Conservation (phyloP, 2,113 vertebrate genomes). For the Bettongia penicillata region DNA sequence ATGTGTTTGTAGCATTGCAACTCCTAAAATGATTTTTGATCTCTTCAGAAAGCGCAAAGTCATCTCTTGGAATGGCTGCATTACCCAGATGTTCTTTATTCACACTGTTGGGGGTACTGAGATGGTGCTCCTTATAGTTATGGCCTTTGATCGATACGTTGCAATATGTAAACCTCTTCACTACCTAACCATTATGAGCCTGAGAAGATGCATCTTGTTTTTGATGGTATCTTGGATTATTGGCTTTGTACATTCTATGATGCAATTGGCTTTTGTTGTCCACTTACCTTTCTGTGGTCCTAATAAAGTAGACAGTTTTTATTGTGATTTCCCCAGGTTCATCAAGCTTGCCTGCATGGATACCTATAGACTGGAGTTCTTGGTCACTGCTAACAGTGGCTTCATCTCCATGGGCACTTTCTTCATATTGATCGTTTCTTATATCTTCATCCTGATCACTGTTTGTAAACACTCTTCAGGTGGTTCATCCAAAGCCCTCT, state of each 20-base stretch:
- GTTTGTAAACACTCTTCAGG: background rate
- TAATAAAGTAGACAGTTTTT: constrained; percentile 68
- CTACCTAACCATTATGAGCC: constrained; percentile 63
- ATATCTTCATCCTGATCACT: constrained; percentile 39
- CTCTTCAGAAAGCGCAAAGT: constrained; percentile 10
- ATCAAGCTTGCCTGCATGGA: constrained; percentile 68
- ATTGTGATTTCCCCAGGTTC: constrained; percentile 63
- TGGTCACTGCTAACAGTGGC: constrained; percentile 56
- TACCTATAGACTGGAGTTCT: constrained; percentile 48
- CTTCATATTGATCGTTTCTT: constrained; percentile 51
- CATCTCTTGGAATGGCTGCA: constrained; percentile 63
- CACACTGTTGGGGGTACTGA: constrained; percentile 31
- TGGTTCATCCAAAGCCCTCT: constrained; percentile 50
- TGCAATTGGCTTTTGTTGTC: constrained; percentile 57
- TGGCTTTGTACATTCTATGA: constrained; percentile 66
- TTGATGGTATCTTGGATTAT: constrained; percentile 46
- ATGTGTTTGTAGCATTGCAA: constrained; percentile 48
- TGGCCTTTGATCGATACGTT: constrained; percentile 68
- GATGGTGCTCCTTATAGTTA: constrained; percentile 55
- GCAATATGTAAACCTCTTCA: constrained; percentile 70
- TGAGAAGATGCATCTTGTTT: constrained; percentile 40
- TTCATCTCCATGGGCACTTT: constrained; percentile 55
- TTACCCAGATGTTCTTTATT: constrained; percentile 46
- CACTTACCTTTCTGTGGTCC: constrained; percentile 75
- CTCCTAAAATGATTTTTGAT: constrained; percentile 58